Evolutionary conservation across 2,113 vertebrate genomes (phyloP).

Genomic region (Nothoprocta perdicaria): DNA sequence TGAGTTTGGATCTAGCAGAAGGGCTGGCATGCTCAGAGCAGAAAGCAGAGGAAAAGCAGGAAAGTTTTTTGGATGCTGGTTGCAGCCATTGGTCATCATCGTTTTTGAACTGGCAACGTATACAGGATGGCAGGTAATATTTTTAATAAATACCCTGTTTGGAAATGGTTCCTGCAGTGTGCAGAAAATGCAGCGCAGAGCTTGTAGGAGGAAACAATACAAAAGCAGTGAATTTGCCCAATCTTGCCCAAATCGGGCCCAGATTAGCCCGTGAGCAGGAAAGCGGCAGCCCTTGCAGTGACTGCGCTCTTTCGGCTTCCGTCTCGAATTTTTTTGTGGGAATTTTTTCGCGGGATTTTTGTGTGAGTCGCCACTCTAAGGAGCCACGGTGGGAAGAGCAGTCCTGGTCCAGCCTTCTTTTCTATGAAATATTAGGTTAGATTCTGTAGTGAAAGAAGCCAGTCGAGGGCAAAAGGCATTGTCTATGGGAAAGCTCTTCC

Average conservation of each 20-base stretch:
- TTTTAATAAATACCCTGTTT: not conserved
- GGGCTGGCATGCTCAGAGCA: not conserved
- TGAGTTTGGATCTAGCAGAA: not conserved
- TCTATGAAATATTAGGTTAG: not conserved
- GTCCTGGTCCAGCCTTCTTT: not conserved
- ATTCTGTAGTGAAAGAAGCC: not conserved
- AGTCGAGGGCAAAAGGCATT: not conserved
- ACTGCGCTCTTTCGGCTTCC: not conserved
- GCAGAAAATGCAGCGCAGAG: not conserved
- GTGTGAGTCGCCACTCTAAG: not conserved
- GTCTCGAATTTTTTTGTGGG: not conserved
- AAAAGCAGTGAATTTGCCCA: rapidly evolving
- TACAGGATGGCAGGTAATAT: not conserved
- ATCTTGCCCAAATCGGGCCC: not conserved
- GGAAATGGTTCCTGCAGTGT: not conserved
- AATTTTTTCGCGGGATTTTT: not conserved
- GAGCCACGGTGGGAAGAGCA: not conserved
- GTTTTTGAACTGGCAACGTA: not conserved
- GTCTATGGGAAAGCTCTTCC: not conserved
- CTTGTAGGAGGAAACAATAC: not conserved
- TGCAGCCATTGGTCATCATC: too few species aligned
- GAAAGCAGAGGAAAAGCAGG: not conserved
- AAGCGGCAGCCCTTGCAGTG: not conserved
- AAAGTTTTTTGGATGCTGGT: too few species aligned
- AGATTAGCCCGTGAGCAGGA: not conserved